Evolutionary conservation across 1,140 invertebrate species (phyloP), one percentile per base, ranked within the genome.

Genomic region (Hypothenemus hampei): DNA sequence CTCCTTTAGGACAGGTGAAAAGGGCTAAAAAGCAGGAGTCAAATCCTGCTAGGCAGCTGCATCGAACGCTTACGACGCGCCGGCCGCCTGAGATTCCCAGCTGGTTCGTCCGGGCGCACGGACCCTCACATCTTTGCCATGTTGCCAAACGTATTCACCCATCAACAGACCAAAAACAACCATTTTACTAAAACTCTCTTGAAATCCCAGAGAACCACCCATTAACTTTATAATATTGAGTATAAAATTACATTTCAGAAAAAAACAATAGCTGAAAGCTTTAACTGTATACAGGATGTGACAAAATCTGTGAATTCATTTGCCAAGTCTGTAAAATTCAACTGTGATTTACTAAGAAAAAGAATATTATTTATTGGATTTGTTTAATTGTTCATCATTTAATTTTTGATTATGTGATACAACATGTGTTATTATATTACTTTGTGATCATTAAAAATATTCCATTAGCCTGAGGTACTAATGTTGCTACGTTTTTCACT

Each of bases 1-100:
- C 37, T 24, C 19, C 49, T 52, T 16, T 43, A 52, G n/a, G n/a
- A 41, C 49, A 52, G 37, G 49, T 52, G 43, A 26, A 43, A 50
- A 36, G 26, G 36, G 21, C 49, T 35, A 39, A 47, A 31, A 23
- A 43, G 37, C 49, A 52, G 37, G 37, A 52, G 43, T 39, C 49
- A 52, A 52, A 52, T 52, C 49, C 49, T 19, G 49, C 37, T 21
- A 21, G 24, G 39, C 21, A 33, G 49, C 49, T 49, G 47, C 47
- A 52, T 52, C 49, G 49, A 52, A 26, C 49, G 49, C 26, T 23
- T 21, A 26, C 22, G 21, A 16, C 19, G 23, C 40, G 40, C 40
- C n/a, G 23, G 22, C 22, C 37, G 24, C 33, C 35, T 23, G 22
- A 36, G 47, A 36, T 40, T 23, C 33, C 47, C 39, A 36, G 35